Percentiles rank a stretch among this genome's conserved stretches.
These are phyloP conservation scores for Philonicus albiceps DNA, from an alignment of 2,888 invertebrate species.

Conservation along the genomic window DNA sequence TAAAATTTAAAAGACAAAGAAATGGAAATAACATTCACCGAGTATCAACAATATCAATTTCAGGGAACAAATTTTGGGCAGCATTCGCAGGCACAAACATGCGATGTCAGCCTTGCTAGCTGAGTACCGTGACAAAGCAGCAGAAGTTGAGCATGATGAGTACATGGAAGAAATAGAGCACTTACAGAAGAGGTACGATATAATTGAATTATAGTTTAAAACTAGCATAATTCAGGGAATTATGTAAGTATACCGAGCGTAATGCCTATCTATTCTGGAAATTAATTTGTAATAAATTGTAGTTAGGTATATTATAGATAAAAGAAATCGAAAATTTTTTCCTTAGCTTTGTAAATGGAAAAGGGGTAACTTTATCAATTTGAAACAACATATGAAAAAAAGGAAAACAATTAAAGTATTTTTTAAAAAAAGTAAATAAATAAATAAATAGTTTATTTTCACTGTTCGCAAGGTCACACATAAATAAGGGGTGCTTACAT, in stretches of 20 bases:
- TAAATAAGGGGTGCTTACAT: too few species aligned
- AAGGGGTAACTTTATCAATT: too few species aligned
- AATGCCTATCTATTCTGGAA: not conserved
- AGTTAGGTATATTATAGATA: too few species aligned
- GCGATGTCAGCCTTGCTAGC: slow-evolving; percentile 75
- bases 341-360: too few species aligned
- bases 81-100: slow-evolving; percentile 73
- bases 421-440: too few species aligned
- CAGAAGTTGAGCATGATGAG: slow-evolving; percentile 61
- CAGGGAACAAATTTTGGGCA: slow-evolving; percentile 74
- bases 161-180: slow-evolving; percentile 58
- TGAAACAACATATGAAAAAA: too few species aligned
- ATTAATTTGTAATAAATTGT: too few species aligned
- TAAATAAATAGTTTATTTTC: too few species aligned
- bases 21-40: not conserved
- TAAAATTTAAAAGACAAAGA: not conserved
- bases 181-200: slow-evolving; percentile 56
- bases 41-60: slow-evolving; percentile 15
- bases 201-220: not conserved
- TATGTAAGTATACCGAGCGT: not conserved
- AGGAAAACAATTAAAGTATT: too few species aligned
- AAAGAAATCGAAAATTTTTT: too few species aligned
- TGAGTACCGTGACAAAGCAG: slow-evolving; percentile 71
- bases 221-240: not conserved
- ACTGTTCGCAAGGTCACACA: too few species aligned